phyloP scores from a whole-genome alignment of 2,888 invertebrate species.

The Chymomyza amoena region DNA sequence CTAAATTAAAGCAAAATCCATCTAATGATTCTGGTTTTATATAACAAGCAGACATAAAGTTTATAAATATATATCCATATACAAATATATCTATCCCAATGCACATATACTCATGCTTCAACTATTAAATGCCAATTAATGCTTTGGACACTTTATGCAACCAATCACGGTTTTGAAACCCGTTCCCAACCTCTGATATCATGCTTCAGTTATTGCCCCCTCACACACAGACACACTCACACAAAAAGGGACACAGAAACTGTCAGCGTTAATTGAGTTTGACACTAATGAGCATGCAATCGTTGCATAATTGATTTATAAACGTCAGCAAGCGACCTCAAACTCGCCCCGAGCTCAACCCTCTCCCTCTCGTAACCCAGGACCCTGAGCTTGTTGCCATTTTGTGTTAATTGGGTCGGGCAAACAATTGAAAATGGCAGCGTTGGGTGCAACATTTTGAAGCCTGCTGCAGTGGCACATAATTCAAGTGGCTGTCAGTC shows the following conservation, averaged over 20 bases:
- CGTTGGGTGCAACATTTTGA: constrained; percentile 33
- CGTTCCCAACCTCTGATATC: not conserved
- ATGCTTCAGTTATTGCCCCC: not conserved
- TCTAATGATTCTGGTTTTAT: too few species aligned
- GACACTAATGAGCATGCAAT: constrained; percentile 73
- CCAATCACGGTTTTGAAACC: not conserved
- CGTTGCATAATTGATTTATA: constrained; percentile 72
- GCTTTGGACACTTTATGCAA: constrained; percentile 17
- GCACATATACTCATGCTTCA: not conserved
- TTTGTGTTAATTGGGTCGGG: constrained; percentile 60
- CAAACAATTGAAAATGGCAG: constrained; percentile 48
- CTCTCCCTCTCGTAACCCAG: not conserved
- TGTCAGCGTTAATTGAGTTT: constrained; percentile 73
- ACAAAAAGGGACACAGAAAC: constrained; percentile 26
- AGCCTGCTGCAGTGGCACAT: constrained; percentile 23
- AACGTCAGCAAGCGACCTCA: constrained; percentile 42
- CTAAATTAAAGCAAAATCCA: too few species aligned
- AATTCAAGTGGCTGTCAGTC: constrained; percentile 31
- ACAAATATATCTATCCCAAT: not conserved
- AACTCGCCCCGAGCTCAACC: not conserved
- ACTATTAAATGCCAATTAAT: constrained; percentile 22
- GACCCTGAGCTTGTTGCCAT: constrained; percentile 50
- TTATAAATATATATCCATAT: not conserved
- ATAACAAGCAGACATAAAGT: too few species aligned
- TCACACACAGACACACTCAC: not conserved